Evolutionary conservation across 2,888 invertebrate species (phyloP).

Genomic region (Leptinotarsa haldemani): DNA sequence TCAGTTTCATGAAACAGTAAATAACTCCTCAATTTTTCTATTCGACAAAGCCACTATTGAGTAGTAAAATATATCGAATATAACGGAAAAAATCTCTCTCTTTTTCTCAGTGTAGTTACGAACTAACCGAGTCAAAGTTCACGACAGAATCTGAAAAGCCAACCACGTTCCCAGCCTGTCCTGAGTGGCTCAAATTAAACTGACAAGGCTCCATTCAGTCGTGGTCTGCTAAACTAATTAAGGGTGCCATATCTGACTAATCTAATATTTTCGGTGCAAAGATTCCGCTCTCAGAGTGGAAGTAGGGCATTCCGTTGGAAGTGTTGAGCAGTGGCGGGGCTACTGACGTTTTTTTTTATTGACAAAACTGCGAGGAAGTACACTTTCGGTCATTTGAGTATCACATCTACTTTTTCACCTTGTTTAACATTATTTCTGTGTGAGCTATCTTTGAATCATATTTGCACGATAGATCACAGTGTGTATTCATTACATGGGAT

Average conservation of each 20-base stretch:
- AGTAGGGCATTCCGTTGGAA: not conserved
- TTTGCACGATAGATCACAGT: too few relatives aligned
- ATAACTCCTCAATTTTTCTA: too few relatives aligned
- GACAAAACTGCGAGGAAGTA: not conserved
- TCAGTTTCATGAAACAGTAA: too few relatives aligned
- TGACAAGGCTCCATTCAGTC: constrained; percentile 12
- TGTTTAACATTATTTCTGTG: too few relatives aligned
- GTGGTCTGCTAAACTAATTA: constrained; percentile 13
- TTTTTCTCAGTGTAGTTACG: not conserved
- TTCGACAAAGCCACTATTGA: too few relatives aligned
- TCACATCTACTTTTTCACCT: not conserved
- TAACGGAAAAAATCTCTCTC: too few relatives aligned
- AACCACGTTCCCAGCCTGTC: not conserved
- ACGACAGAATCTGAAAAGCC: not conserved
- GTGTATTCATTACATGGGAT: too few relatives aligned
- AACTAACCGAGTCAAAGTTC: not conserved
- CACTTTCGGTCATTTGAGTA: not conserved
- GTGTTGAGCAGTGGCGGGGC: not conserved
- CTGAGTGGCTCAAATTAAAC: constrained; percentile 8
- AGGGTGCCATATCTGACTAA: constrained; percentile 12
- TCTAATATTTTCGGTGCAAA: constrained; percentile 11
- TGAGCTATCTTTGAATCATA: too few relatives aligned
- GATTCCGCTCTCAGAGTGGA: not conserved
- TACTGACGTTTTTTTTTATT: not conserved
- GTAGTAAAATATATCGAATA: too few relatives aligned